A percentile compares a stretch with the other conserved stretches of the same genome.
phyloP scores from a whole-genome alignment of 2,888 invertebrate species.

The Apotomis betuletana region DNA sequence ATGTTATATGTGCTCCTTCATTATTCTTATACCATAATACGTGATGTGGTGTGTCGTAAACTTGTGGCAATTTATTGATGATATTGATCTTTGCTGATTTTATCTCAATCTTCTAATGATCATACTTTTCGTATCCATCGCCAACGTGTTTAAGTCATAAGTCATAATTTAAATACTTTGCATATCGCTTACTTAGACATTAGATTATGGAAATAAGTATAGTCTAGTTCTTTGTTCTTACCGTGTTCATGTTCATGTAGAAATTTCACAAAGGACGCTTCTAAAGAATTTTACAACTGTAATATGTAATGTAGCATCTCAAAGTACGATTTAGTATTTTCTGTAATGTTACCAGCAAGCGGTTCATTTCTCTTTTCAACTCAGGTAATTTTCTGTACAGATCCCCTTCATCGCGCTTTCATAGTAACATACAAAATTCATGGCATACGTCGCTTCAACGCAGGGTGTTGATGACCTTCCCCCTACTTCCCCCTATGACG shows the following conservation, averaged over 20 bases:
- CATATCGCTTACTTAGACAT: too few relatives aligned
- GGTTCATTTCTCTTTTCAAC: too few relatives aligned
- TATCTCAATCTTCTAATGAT: background rate
- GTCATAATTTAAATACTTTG: too few relatives aligned
- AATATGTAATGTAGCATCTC: too few relatives aligned
- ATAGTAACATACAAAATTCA: constrained; percentile 9
- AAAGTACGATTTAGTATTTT: too few relatives aligned
- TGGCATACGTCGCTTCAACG: constrained; percentile 9
- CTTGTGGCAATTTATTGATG: constrained; percentile 1
- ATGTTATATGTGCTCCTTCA: constrained; percentile 21
- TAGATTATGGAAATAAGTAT: too few relatives aligned
- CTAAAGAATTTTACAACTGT: too few relatives aligned
- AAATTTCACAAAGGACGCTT: too few relatives aligned
- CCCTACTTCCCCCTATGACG: constrained; percentile 48
- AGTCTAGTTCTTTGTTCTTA: too few relatives aligned
- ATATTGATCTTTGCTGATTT: background rate
- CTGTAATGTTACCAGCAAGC: too few relatives aligned
- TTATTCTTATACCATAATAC: constrained; percentile 12
- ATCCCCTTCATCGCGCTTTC: background rate
- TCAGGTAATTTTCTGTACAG: background rate
- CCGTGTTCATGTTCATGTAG: too few relatives aligned
- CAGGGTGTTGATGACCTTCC: constrained; percentile 27
- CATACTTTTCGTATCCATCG: background rate
- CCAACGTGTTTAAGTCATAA: too few relatives aligned
- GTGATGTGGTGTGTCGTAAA: constrained; percentile 1